Base-by-base conservation (phyloP, 2,113 vertebrate species). In the Leptobrachium ailaonicum region DNA sequence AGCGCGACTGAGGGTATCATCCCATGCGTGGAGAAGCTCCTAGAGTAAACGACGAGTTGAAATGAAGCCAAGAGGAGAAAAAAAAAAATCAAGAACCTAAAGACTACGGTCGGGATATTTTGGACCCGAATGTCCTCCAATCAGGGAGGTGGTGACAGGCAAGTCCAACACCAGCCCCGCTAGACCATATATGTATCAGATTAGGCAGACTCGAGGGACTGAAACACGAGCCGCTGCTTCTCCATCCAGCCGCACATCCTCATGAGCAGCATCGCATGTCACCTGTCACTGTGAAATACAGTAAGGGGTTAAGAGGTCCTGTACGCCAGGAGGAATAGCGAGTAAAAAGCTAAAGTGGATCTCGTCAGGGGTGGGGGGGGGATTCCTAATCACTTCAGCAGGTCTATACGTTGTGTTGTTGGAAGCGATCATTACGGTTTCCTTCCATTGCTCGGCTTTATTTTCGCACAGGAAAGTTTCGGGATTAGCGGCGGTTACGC, bases 41-140 rank as follows among this genome's bases (percentile, higher is more conserved):
- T 71, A 76, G 9, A 20, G 40, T n/a, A 85, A 86, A 87, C 83
- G 77, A 41, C 6, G 20, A 70, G 10, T 58, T 83, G 78, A 66
- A 77, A 81, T 14, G 14, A 47, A 82, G 78, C 83, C 82, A 41
- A 85, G 20, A 32, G 20, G 20, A 32, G 20, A 32, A 60, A 58
- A 60, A 86, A 7, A 58, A 60, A 86, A 90, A 63, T 64, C 70
- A 71, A 60, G 41, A 68, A 89, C 87, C 83, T 75, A 71, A 58
- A 87, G 85, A 66, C 86, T 89, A 89, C 87, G 20, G 20, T 73
- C 78, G 77, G 83, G 90, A 89, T 90, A 93, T 90, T 93, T 92
- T 92, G 90, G 56, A 20, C 77, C 20, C 60, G 72, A 82, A 82
- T 79, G 14, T 62, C 75, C 84, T 86, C 90, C 90, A 89, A 90